Evolutionary conservation across 2,113 vertebrate genomes (phyloP).

Genomic region (Talpa occidentalis): DNA sequence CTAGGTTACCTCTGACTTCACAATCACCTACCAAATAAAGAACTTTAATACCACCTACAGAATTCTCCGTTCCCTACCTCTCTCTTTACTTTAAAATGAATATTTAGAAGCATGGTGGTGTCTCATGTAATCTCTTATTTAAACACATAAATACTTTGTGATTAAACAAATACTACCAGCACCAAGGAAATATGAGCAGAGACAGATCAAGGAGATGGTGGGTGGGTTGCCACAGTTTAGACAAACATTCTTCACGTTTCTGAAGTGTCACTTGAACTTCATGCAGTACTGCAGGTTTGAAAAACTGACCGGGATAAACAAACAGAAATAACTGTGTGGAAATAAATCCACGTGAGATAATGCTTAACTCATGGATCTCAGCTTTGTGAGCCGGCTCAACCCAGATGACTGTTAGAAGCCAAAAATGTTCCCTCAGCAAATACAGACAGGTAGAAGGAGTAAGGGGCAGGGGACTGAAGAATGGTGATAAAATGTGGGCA

Average conservation of each 20-base stretch:
- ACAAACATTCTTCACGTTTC: not conserved
- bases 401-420: slow-evolving; percentile 69
- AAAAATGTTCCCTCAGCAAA: slow-evolving; percentile 32
- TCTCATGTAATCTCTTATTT: slow-evolving; percentile 15
- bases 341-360: slow-evolving; percentile 34
- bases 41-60: not conserved
- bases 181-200: not conserved
- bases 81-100: not conserved
- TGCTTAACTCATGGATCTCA: slow-evolving; percentile 21
- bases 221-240: not conserved
- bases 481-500: slow-evolving; percentile 12
- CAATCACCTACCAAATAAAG: slow-evolving; percentile 68
- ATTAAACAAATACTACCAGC: slow-evolving; percentile 7
- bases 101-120: not conserved
- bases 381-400: slow-evolving; percentile 54
- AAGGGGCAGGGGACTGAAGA: not conserved
- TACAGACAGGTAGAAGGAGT: not conserved
- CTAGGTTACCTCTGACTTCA: slow-evolving; percentile 70
- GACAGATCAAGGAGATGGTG: not conserved
- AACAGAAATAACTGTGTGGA: slow-evolving; percentile 47
- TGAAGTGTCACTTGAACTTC: slow-evolving; percentile 38
- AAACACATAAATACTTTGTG: not conserved
- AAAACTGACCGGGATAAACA: slow-evolving; percentile 38
- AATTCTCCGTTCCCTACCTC: not conserved
- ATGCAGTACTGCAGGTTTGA: not conserved